phyloP scores from a whole-genome alignment of 2,113 vertebrate species.

The Hemichromis elongatus region DNA sequence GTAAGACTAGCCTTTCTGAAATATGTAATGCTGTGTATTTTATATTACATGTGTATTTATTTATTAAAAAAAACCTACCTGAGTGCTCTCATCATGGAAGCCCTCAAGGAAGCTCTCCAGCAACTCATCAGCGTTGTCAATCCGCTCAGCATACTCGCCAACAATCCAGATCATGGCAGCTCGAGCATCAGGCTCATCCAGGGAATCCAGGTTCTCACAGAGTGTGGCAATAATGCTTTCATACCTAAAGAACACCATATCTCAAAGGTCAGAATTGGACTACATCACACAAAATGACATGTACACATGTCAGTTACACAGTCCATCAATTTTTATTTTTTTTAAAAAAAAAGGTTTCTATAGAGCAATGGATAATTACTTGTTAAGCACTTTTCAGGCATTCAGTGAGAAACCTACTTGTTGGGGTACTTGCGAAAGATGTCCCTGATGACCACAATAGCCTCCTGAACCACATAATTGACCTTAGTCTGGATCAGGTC shows the following conservation, averaged over 20 bases:
- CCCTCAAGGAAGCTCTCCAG: constrained; percentile 97
- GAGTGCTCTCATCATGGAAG: constrained; percentile 98
- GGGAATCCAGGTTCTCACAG: constrained; percentile 95
- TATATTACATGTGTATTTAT: not conserved
- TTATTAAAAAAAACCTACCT: constrained; percentile 68
- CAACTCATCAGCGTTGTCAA: constrained; percentile 96
- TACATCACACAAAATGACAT: not conserved
- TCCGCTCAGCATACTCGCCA: constrained; percentile 95
- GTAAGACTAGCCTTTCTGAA: not conserved
- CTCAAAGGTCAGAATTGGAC: not conserved
- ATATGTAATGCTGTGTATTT: not conserved
- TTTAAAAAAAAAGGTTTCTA: not conserved
- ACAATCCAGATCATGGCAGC: constrained; percentile 99
- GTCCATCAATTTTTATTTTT: not conserved
- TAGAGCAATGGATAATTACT: accelerated
- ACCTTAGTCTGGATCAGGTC: constrained; percentile 99
- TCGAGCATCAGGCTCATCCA: constrained; percentile 95
- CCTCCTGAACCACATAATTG: constrained; percentile 97
- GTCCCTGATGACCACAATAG: constrained; percentile 95
- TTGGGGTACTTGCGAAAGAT: constrained; percentile 98
- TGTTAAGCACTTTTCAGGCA: not conserved
- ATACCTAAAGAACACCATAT: constrained; percentile 73
- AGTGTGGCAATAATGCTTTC: constrained; percentile 98
- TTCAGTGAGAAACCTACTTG: constrained; percentile 78
- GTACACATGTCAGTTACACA: not conserved